Conservation (phyloP, 1,140 invertebrate species). For the Trachelipus rathkii region DNA sequence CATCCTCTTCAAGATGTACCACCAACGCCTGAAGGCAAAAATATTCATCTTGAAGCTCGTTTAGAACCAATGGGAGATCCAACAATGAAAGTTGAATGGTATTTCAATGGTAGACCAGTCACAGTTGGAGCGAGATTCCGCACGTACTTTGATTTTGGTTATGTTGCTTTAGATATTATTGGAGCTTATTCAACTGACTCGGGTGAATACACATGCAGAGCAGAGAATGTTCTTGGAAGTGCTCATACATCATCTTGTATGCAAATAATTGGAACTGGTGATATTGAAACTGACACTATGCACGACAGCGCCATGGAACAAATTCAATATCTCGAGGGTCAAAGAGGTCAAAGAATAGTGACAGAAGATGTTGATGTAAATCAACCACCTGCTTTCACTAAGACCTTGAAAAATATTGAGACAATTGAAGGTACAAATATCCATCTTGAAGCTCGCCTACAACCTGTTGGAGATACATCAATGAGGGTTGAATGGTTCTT, state of each 20-base stretch:
- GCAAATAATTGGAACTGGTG: conserved; percentile 71
- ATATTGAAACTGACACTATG: conserved; percentile 87
- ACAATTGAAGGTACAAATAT: conserved; percentile 87
- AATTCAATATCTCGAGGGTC: conserved; percentile 88
- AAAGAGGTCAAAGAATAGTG: conserved; percentile 63
- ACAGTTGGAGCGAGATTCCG: conserved; percentile 70
- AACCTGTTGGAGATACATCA: conserved; percentile 87
- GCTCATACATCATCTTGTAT: conserved; percentile 87
- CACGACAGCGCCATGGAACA: conserved; percentile 91
- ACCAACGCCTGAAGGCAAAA: conserved; percentile 67
- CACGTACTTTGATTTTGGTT: conserved; percentile 93
- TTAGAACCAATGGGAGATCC: conserved; percentile 91
- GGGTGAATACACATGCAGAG: conserved; percentile 87
- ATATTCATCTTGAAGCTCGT: conserved; percentile 83
- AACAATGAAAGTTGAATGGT: conserved; percentile 94
- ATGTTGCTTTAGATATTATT: conserved; percentile 84
- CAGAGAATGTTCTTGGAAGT: conserved; percentile 85
- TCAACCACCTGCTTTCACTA: conserved; percentile 74
- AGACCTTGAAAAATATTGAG: conserved; percentile 82
- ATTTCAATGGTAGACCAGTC: conserved; percentile 71
- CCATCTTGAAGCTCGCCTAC: conserved; percentile 84
- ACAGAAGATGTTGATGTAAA: conserved; percentile 53
- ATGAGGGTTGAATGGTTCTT: conserved; percentile 97
- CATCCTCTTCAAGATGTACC: conserved; percentile 60
- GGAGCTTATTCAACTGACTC: conserved; percentile 81